Conservation (phyloP, 2,797 vertebrate species). For the Sebastes steindachneri region DNA sequence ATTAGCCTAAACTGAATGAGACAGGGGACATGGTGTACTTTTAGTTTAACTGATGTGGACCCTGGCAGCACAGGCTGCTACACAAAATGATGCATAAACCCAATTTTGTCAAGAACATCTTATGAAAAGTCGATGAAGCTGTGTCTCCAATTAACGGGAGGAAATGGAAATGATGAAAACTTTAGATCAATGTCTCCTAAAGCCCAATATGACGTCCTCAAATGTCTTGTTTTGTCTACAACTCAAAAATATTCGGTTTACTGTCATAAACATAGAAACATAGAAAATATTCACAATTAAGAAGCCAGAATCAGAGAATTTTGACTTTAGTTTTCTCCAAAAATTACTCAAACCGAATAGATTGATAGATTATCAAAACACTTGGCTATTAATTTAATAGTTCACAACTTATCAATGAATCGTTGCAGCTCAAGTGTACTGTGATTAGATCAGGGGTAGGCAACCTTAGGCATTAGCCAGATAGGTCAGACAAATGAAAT, state of each 20-base stretch:
- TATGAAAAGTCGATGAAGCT: background rate
- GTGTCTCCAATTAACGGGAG: background rate
- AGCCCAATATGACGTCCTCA: no score
- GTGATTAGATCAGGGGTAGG: background rate
- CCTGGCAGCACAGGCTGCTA: background rate
- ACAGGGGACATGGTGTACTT: background rate
- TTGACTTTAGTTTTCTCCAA: no score
- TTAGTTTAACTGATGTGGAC: background rate
- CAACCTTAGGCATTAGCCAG: background rate
- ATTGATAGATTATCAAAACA: no score
- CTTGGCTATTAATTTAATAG: no score
- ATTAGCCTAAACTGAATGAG: background rate
- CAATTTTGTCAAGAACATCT: background rate
- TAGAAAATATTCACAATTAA: fast-evolving
- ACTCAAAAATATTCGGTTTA: no score
- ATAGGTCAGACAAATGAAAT: background rate
- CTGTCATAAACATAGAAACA: no score
- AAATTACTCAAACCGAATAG: no score
- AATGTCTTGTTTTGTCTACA: no score
- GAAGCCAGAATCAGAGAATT: no score
- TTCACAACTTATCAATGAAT: background rate
- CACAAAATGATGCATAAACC: conserved; percentile 1
- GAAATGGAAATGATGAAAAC: fast-evolving
- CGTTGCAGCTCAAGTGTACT: background rate
- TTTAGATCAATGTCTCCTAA: no score